Evolutionary conservation across 2,797 vertebrate genomes (phyloP).

Genomic region (Diplodus puntazzo): DNA sequence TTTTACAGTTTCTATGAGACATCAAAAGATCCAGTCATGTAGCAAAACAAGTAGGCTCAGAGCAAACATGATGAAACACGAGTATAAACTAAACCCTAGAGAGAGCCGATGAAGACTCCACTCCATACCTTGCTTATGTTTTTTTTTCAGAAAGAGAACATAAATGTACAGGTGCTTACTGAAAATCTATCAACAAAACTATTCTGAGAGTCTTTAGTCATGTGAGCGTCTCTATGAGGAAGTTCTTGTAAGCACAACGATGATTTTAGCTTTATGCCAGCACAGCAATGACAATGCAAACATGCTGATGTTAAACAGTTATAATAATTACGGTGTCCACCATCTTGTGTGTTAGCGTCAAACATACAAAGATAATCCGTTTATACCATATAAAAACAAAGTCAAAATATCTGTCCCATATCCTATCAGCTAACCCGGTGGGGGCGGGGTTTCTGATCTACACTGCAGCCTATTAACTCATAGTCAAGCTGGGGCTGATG

Average conservation of each 20-base stretch:
- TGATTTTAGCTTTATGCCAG: not conserved
- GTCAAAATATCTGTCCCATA: no score
- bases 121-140: not conserved
- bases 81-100: not conserved
- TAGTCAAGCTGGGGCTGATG: no score
- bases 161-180: not conserved
- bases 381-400: no score
- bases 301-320: not conserved
- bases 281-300: not conserved
- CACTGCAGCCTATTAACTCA: no score
- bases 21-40: not conserved
- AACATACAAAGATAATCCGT: no score
- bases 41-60: not conserved
- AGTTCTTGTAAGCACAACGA: no score
- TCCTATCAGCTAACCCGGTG: no score
- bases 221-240: not conserved
- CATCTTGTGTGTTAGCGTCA: not conserved
- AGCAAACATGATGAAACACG: not conserved
- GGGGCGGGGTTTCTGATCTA: no score
- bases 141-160: not conserved
- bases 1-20: not conserved
- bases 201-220: not conserved
- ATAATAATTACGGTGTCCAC: not conserved
- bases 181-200: not conserved
- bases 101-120: not conserved